Percentiles rank a stretch among this genome's conserved stretches.
phyloP scores from a whole-genome alignment of 2,113 vertebrate genomes.

The Tragelaphus buxtoni region DNA sequence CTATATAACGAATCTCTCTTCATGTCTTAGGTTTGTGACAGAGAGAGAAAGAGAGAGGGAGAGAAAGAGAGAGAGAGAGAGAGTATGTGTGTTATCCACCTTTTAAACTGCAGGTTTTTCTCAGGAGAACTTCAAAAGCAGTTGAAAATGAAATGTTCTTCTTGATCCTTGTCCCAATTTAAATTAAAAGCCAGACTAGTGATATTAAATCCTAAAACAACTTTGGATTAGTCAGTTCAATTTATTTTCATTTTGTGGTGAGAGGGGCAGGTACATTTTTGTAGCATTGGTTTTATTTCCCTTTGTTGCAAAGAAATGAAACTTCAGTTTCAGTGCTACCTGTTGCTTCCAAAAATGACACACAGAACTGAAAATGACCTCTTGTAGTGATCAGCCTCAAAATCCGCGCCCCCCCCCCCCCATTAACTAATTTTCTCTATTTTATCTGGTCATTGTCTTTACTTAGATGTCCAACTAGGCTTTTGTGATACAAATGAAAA shows the following conservation, averaged over 20 bases:
- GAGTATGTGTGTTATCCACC: background rate
- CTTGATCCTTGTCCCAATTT: slow-evolving; percentile 39
- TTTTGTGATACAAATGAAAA: background rate
- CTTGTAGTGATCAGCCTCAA: background rate
- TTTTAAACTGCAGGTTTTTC: slow-evolving; percentile 9
- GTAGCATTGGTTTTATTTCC: slow-evolving; percentile 11
- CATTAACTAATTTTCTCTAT: background rate
- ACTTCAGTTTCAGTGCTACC: background rate
- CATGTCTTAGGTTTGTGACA: background rate
- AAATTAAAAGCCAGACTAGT: slow-evolving; percentile 48
- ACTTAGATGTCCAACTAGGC: background rate
- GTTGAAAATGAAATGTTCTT: slow-evolving; percentile 22
- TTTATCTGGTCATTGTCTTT: background rate
- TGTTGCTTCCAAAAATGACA: background rate
- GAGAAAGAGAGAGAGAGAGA: too few species aligned
- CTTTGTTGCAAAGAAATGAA: slow-evolving; percentile 19
- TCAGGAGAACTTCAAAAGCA: slow-evolving; percentile 42
- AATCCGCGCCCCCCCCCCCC: background rate
- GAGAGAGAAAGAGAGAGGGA: background rate
- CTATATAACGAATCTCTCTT: background rate
- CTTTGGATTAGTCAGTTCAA: background rate
- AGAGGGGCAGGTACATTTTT: slow-evolving; percentile 25
- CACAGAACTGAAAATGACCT: background rate
- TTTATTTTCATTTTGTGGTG: slow-evolving; percentile 36
- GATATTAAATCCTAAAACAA: slow-evolving; percentile 12